Base-by-base conservation (phyloP, 2,888 invertebrate genomes). In the Ormyrus pomaceus region DNA sequence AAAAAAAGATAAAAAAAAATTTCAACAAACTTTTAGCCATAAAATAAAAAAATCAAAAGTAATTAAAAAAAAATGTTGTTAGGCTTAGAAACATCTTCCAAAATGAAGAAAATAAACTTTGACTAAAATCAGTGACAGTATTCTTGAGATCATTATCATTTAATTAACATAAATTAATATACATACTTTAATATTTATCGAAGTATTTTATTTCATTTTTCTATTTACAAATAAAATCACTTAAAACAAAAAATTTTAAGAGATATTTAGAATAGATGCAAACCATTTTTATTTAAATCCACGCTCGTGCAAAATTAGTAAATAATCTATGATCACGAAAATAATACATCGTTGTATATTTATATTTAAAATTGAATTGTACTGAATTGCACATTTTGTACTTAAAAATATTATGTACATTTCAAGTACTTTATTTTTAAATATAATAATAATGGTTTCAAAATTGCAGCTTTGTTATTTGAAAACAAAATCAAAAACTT, bases 161-260 rank as follows among this genome's bases (percentile, higher is more conserved):
- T 34, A 34, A 34, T 34, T 4, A 34, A 34, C 34, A 34, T 4
- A 34, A 34, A 34, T 34, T 34, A 34, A 34, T 34, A 34, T 34
- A 34, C 34, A 34, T 34, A 34, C 2, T 68, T 69, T 53, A 34
- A 51, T 65, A 9, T n/a, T 77, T 51, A 10, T 72, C 73, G 19
- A 11, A 79, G 59, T 72, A 46, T 69, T 82, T 82, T 82, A 82
- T 82, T 82, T 9, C 50, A 46, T 5, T 55, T 79, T 59, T 65
- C 64, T 76, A 75, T 79, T 13, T 80, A 80, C 80, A 80, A 59
- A 68, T 75, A 68, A 64, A 11, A 77, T 59, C 50, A 53, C 51
- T 74, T 79, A 61, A 59, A 34, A 34, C 34, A 34, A 34, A 75
- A 69, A 13, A 48, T 56, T 45, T 34, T 68, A 19, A 58, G 53